A percentile compares a stretch with the other conserved stretches of the same genome.
Conservation (phyloP, 1,140 invertebrate genomes). For the Drosophila oshimai region DNA sequence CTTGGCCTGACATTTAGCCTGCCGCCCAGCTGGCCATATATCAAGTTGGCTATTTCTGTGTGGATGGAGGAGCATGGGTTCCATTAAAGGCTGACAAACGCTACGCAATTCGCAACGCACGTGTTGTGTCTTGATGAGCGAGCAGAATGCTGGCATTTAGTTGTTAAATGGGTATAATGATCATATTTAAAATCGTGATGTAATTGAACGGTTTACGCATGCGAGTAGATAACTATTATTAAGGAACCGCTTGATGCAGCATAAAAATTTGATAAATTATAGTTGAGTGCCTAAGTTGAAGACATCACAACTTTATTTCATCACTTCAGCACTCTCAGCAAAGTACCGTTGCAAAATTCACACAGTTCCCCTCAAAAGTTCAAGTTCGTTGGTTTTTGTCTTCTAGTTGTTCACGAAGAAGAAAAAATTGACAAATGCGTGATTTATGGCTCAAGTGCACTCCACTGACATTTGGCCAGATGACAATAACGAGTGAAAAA, state of each 20-base stretch:
- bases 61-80: background rate
- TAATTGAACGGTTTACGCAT: conserved; percentile 59
- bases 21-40: conserved; percentile 29
- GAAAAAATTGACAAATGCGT: conserved; percentile 63
- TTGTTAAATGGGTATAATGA: conserved; percentile 54
- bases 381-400: conserved; percentile 65
- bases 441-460: conserved; percentile 66
- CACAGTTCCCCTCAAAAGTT: conserved; percentile 48
- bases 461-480: conserved; percentile 65
- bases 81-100: conserved; percentile 24
- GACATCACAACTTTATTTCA: conserved; percentile 8
- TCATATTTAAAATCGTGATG: conserved; percentile 64
- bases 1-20: conserved; percentile 69
- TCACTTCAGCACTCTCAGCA: conserved; percentile 6
- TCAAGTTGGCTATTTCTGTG: conserved; percentile 12
- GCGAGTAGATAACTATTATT: conserved; percentile 29
- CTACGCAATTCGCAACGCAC: conserved; percentile 74
- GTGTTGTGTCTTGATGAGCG: conserved; percentile 65
- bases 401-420: conserved; percentile 25
- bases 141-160: conserved; percentile 68
- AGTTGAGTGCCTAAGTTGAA: background rate
- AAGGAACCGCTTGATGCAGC: conserved; percentile 6
- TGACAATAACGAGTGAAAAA: conserved; percentile 45
- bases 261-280: conserved; percentile 20
- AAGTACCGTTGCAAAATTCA: conserved; percentile 12